Conservation (phyloP, 2,113 vertebrate species). For the Diadophis punctatus region DNA sequence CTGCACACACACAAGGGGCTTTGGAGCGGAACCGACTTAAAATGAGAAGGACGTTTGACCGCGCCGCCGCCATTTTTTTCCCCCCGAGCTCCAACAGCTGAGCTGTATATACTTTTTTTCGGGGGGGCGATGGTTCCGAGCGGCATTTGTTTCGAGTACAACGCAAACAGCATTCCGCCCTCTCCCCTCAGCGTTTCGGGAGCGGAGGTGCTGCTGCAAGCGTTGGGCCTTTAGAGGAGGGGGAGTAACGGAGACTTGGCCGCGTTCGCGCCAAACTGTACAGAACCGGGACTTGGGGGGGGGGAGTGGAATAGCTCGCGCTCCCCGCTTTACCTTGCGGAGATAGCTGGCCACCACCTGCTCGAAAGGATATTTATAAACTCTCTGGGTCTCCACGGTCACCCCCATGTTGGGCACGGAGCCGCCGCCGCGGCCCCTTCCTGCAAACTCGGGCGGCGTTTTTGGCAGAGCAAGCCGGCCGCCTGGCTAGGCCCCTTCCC, state of each 20-base stretch:
- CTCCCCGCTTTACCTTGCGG: conserved; percentile 62
- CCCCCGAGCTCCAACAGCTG: not conserved
- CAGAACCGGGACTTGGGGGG: not conserved
- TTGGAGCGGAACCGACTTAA: not conserved
- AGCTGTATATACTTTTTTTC: not conserved
- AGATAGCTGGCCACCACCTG: conserved; percentile 70
- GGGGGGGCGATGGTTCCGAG: not conserved
- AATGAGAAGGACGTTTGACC: not conserved
- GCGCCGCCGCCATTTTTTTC: not conserved
- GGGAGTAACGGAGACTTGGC: not conserved
- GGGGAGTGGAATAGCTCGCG: not conserved
- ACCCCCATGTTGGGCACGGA: conserved; percentile 56
- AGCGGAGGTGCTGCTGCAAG: not conserved
- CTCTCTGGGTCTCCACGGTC: conserved; percentile 60
- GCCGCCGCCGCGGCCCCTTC: not conserved
- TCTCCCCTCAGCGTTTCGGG: not conserved
- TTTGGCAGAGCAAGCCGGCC: not conserved
- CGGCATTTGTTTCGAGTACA: not conserved
- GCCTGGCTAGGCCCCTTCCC: not conserved
- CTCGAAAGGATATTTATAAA: conserved; percentile 70
- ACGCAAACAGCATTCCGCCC: too few relatives aligned
- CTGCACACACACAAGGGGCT: not conserved
- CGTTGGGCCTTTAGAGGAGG: not conserved
- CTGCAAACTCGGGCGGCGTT: not conserved
- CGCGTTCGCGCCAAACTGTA: not conserved